Evolutionary conservation across 2,888 invertebrate species (phyloP).

Genomic region (Euproctis similis): DNA sequence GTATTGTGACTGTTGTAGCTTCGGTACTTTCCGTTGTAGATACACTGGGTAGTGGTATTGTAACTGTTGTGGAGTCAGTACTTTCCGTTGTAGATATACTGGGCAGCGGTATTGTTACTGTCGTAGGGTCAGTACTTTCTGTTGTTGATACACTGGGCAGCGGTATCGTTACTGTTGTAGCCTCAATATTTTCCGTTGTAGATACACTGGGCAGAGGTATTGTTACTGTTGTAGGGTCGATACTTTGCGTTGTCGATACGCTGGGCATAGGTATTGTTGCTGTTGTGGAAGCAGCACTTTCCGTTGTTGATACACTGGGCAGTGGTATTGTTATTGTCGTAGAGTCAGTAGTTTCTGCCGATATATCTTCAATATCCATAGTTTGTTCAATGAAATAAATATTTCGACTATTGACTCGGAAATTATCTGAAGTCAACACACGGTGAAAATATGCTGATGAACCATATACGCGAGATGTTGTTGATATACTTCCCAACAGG

Average conservation of each 20-base stretch:
- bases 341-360: neutral
- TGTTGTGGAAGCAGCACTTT: too few species aligned
- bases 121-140: slow-evolving; percentile 3
- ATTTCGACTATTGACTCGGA: too few species aligned
- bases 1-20: neutral
- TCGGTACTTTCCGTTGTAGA: neutral
- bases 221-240: neutral
- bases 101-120: neutral
- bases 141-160: neutral
- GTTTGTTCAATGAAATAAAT: neutral
- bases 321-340: neutral
- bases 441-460: slow-evolving; percentile 9
- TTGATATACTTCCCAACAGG: slow-evolving; percentile 10
- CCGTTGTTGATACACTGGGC: neutral
- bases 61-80: too few species aligned
- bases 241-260: neutral
- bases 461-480: slow-evolving; percentile 10
- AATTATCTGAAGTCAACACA: too few species aligned
- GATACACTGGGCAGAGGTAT: neutral
- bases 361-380: neutral
- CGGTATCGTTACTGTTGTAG: neutral
- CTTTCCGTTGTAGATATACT: neutral
- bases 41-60: neutral
- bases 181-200: neutral
- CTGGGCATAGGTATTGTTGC: neutral